phyloP scores from a whole-genome alignment of 2,888 invertebrate species.

The Noctuana brunneofusca region DNA sequence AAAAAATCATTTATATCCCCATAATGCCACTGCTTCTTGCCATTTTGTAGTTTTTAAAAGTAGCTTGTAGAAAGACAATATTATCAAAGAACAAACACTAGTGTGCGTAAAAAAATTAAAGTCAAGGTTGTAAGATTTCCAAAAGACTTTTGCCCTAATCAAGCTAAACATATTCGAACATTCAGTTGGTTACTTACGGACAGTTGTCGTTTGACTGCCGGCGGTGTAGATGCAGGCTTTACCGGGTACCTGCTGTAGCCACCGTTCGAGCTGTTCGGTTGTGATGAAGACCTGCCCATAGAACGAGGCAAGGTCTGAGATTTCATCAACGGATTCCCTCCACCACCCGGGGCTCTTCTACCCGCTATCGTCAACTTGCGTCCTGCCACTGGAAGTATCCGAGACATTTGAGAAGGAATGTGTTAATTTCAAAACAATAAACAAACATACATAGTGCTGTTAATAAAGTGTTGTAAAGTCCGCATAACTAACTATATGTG shows the following conservation, averaged over 20 bases:
- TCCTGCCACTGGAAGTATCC: slow-evolving; percentile 85
- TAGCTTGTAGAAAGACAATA: too few species aligned
- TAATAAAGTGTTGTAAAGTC: slow-evolving; percentile 3
- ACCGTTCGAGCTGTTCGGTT: slow-evolving; percentile 80
- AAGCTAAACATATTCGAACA: neutral
- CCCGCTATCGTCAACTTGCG: slow-evolving; percentile 90
- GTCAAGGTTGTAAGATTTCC: too few species aligned
- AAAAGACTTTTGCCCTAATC: too few species aligned
- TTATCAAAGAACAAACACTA: too few species aligned
- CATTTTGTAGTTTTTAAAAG: too few species aligned
- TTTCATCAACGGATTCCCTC: slow-evolving; percentile 87
- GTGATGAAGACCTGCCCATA: slow-evolving; percentile 86
- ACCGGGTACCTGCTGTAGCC: slow-evolving; percentile 74
- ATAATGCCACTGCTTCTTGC: too few species aligned
- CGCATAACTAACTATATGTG: neutral
- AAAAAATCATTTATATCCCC: too few species aligned
- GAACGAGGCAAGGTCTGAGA: slow-evolving; percentile 94
- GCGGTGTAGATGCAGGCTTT: slow-evolving; percentile 91
- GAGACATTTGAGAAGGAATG: neutral
- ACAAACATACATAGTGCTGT: slow-evolving; percentile 2
- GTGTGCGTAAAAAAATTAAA: too few species aligned
- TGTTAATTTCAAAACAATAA: neutral
- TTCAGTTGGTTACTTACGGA: slow-evolving; percentile 77
- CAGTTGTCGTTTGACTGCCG: slow-evolving; percentile 92
- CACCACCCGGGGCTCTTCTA: slow-evolving; percentile 85